Base-by-base conservation (phyloP, 2,113 vertebrate genomes). In the Chloebia gouldiae region DNA sequence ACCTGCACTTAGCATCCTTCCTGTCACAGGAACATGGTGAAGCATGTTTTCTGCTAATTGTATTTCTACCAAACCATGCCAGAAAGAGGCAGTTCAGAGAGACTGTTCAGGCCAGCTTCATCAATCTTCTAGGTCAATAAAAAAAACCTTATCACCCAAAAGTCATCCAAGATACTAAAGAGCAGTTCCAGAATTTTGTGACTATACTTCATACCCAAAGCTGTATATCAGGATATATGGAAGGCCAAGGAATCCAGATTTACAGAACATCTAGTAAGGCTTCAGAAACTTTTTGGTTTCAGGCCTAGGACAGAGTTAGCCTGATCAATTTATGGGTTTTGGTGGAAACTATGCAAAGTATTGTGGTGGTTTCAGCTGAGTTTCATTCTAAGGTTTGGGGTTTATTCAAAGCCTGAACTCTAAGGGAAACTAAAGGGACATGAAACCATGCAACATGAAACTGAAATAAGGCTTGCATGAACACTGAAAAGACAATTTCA, bases 311-410 rank as follows among this genome's bases (percentile, higher is more conserved):
- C 30, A 93, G 42, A 65, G 47, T 14, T 13, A 93, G 42, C 44
- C 20, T 30, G 35, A 73, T 37, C 42, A 56, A 35, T 68, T 63
- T 42, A 94, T 77, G 87, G 66, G 12, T 80, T 93, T 81, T 89
- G 92, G 82, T 82, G 70, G 95, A 97, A 97, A 94, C 44, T 90
- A 93, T 88, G 70, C 87, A 96, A 96, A 97, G 39, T 12, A 22
- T 22, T 6, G 51, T 51, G 13, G 39, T 92, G 85, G 82, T 86
- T 95, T 96, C 92, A 75, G 63, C 37, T 71, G 47, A 90, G 94
- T 94, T 95, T 93, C 61, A 1, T 53, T 88, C 56, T 75, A 47
- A 63, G 54, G 59, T 81, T 93, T 79, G 57, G 31, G 64, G 53
- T 91, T 89, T 93, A 66, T 47, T 88, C 72, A 93, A 75, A 92